Conservation (phyloP, 2,797 vertebrate species). For the Amniataba percoides region DNA sequence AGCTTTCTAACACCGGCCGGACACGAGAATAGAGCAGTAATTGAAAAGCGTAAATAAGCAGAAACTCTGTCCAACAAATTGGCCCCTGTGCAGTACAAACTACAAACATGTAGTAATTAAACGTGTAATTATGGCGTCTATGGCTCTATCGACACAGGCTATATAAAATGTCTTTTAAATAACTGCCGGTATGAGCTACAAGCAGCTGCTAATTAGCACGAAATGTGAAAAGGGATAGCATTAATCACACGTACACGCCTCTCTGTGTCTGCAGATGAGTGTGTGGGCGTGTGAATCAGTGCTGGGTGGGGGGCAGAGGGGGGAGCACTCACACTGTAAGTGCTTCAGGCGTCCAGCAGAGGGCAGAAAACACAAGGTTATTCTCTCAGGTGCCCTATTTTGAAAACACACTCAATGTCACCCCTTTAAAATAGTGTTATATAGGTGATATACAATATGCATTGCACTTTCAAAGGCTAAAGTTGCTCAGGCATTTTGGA, state of each 20-base stretch:
- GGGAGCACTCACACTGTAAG: background rate
- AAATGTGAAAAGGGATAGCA: slow-evolving; percentile 58
- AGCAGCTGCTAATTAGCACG: slow-evolving; percentile 69
- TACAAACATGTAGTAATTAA: slow-evolving; percentile 52
- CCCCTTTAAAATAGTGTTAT: background rate
- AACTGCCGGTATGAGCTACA: slow-evolving; percentile 38
- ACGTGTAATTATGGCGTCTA: slow-evolving; percentile 59
- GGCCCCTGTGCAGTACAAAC: slow-evolving; percentile 38
- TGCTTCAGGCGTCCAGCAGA: slow-evolving; percentile 55
- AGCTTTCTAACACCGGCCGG: background rate
- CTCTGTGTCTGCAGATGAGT: slow-evolving; percentile 66
- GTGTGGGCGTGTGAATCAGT: slow-evolving; percentile 53
- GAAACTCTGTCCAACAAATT: slow-evolving; percentile 46
- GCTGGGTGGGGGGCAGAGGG: background rate
- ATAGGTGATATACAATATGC: no score
- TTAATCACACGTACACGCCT: slow-evolving; percentile 70
- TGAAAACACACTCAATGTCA: background rate
- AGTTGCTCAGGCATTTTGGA: background rate
- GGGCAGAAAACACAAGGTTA: slow-evolving; percentile 59
- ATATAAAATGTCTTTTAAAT: slow-evolving; percentile 54
- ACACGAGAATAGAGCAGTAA: slow-evolving; percentile 6
- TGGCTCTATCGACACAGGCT: slow-evolving; percentile 38
- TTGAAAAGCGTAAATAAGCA: slow-evolving; percentile 43
- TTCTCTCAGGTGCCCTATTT: rapidly evolving
- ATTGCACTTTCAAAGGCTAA: background rate